Base-by-base conservation (phyloP, 2,888 invertebrate genomes). In the Latrodectus hesperus region DNA sequence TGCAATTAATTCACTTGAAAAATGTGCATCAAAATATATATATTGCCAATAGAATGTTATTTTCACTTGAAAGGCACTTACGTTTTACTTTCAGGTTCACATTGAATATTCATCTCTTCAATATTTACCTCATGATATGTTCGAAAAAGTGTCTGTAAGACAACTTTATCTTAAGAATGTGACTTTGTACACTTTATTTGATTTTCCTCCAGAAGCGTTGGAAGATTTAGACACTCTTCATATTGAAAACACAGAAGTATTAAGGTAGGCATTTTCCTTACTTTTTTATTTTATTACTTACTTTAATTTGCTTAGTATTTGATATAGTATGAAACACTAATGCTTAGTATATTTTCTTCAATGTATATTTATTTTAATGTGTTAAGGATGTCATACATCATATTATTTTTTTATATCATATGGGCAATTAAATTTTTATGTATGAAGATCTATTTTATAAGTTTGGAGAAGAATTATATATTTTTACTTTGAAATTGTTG, bases 101-200 rank as follows among this genome's bases (percentile, higher is more conserved):
- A 72, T 72, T 9, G 12, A 51, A 49, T 22, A 3, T 53, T 22
- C 55, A 14, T 9, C 53, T 1, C 14, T 73, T 22, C 73, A 73
- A 73, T 73, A 53, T 52, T 73, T 73, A 14, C 73, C 73, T 11
- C 22, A 73, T 10, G 12, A 73, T 12, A 52, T 73, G 6, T 73
- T 73, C 53, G 22, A 73, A 52, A 53, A 0, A 0, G 73, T 73
- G 17, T 22, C 17, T 17, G 53, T 73, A 26, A 52, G 5, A 12
- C 53, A 52, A 22, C 26, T 73, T 8, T 73, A 73, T 17, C 14
- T 73, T 22, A 22, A 11, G 12, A 53, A 73, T 73, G 73, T 73
- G 5, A 22, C 73, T 53, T 5, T 73, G 14, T 14, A 17, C 2
- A n/a, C 53, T 14, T 8, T 73, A 8, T 73, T 73, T 17, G 73